These are phyloP conservation scores for Drosophila aff. DNA, from an alignment of 1,140 invertebrate species.

Conservation along the genomic window DNA sequence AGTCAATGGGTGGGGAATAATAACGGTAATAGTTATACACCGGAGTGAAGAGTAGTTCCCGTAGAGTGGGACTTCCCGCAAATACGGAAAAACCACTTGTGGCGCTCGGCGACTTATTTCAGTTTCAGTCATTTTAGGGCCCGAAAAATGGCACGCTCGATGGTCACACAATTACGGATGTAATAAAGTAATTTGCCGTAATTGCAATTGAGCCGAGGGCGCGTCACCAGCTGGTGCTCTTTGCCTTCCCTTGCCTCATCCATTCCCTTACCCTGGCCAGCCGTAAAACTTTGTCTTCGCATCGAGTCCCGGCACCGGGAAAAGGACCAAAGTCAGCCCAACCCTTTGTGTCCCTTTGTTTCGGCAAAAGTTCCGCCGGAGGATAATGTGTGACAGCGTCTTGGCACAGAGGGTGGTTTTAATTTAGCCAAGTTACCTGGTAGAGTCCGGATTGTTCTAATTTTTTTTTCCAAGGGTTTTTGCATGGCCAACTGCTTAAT, in stretches of 20 bases:
- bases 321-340: slow-evolving; percentile 2
- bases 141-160: slow-evolving; percentile 82
- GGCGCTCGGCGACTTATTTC: slow-evolving; percentile 63
- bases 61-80: background rate
- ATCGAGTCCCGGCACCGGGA: slow-evolving; percentile 1
- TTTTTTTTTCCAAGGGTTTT: slow-evolving; percentile 63
- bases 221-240: slow-evolving; percentile 43
- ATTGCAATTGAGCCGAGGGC: slow-evolving; percentile 80
- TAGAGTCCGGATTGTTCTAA: slow-evolving; percentile 50
- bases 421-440: slow-evolving; percentile 57
- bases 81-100: slow-evolving; percentile 76
- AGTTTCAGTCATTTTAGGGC: slow-evolving; percentile 23
- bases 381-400: slow-evolving; percentile 77
- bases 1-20: background rate
- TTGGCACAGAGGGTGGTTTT: slow-evolving; percentile 79
- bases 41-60: slow-evolving; percentile 1
- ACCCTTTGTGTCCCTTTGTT: slow-evolving; percentile 62
- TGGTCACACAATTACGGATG: slow-evolving; percentile 85
- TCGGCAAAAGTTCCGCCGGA: slow-evolving; percentile 44
- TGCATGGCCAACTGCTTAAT: slow-evolving; percentile 79
- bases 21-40: slow-evolving; percentile 13
- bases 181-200: slow-evolving; percentile 85
- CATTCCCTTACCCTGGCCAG: background rate
- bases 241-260: background rate
- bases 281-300: slow-evolving; percentile 50